These are phyloP conservation scores for Urocitellus parryii DNA, from an alignment of 2,113 vertebrate genomes.

Conservation along the genomic window DNA sequence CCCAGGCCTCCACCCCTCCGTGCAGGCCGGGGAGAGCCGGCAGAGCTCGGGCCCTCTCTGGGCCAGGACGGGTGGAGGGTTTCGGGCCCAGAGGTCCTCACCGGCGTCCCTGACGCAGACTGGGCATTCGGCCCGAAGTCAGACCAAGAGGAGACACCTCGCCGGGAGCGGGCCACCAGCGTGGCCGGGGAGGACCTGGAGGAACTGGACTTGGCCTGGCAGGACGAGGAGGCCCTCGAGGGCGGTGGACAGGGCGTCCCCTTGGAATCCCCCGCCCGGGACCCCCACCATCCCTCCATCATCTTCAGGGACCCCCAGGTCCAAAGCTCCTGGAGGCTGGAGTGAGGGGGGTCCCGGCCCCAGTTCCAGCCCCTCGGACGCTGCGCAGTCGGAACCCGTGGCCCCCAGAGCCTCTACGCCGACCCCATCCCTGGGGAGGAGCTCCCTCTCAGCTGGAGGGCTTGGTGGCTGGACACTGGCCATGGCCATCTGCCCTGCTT, in stretches of 20 bases:
- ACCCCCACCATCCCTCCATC: slow-evolving; percentile 55
- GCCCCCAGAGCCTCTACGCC: background rate
- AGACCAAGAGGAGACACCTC: slow-evolving; percentile 87
- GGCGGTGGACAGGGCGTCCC: rapidly evolving
- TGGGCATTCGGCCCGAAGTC: slow-evolving; percentile 92
- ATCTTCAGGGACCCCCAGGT: slow-evolving; percentile 44
- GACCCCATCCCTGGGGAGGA: background rate
- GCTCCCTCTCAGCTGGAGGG: background rate
- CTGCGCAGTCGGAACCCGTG: rapidly evolving
- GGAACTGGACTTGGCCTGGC: slow-evolving; percentile 81
- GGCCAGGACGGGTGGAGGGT: too few species aligned
- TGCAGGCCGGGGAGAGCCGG: background rate
- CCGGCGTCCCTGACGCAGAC: slow-evolving; percentile 83
- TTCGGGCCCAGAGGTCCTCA: background rate
- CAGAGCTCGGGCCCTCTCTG: too few species aligned
- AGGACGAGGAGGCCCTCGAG: background rate
- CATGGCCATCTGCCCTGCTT: too few species aligned
- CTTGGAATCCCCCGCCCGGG: rapidly evolving
- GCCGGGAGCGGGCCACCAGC: slow-evolving; percentile 78
- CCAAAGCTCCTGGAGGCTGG: slow-evolving; percentile 16
- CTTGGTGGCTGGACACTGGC: too few species aligned
- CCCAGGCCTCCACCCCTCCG: background rate
- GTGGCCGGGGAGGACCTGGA: slow-evolving; percentile 78
- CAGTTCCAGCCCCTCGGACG: rapidly evolving
- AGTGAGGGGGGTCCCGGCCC: background rate